Evolutionary conservation across 2,113 vertebrate species (phyloP).

Genomic region (Ammodytes dubius): DNA sequence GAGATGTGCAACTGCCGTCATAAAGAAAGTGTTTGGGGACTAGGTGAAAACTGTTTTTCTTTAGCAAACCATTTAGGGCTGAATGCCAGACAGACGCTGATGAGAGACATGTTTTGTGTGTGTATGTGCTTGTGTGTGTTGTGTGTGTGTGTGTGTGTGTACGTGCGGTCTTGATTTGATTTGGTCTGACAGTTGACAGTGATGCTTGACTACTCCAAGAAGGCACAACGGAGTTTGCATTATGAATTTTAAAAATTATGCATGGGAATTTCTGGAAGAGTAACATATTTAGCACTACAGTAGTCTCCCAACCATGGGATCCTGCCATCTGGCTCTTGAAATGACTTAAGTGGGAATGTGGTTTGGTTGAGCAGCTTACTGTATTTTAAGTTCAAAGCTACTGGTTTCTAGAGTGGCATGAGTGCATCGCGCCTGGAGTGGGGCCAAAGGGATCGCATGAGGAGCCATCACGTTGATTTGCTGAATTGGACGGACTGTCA

Average conservation of each 20-base stretch:
- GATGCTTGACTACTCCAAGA: slow-evolving; percentile 52
- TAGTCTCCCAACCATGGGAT: slow-evolving; percentile 29
- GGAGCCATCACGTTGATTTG: slow-evolving; percentile 48
- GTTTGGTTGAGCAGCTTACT: slow-evolving; percentile 5
- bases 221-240: slow-evolving; percentile 47
- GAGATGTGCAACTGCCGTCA: slow-evolving; percentile 70
- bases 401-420: slow-evolving; percentile 34
- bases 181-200: slow-evolving; percentile 68
- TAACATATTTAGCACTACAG: slow-evolving; percentile 22
- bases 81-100: slow-evolving; percentile 49
- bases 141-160: slow-evolving; percentile 21
- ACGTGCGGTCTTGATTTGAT: slow-evolving; percentile 61
- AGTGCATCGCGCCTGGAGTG: slow-evolving; percentile 30
- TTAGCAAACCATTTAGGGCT: slow-evolving; percentile 40
- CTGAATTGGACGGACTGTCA: slow-evolving; percentile 54
- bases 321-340: slow-evolving; percentile 37
- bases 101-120: slow-evolving; percentile 19
- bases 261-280: slow-evolving; percentile 39
- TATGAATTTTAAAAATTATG: slow-evolving; percentile 47
- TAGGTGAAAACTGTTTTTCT: slow-evolving; percentile 50
- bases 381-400: slow-evolving; percentile 31
- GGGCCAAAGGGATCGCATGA: slow-evolving; percentile 16
- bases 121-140: slow-evolving; percentile 42
- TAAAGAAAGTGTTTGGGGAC: slow-evolving; percentile 51
- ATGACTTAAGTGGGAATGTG: slow-evolving; percentile 17